Percentiles rank a stretch among this genome's conserved stretches.
phyloP scores from a whole-genome alignment of 2,113 vertebrate species.

The Sterna hirundo region DNA sequence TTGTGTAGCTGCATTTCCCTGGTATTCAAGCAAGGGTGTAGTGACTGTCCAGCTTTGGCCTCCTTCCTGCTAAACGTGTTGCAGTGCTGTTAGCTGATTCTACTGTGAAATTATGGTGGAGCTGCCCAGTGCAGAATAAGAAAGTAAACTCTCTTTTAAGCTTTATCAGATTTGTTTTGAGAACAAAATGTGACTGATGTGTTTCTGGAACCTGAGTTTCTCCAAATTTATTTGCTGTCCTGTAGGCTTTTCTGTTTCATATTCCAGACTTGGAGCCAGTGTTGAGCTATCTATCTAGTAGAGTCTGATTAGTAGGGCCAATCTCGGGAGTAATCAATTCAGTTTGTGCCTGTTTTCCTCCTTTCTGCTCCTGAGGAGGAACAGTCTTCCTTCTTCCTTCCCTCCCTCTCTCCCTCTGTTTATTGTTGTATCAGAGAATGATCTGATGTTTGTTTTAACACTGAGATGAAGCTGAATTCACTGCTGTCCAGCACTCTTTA shows the following conservation, averaged over 20 bases:
- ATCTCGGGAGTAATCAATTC: background rate
- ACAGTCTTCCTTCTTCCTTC: background rate
- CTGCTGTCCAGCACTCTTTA: conserved; percentile 11
- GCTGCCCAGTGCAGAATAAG: background rate
- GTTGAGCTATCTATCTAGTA: background rate
- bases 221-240: background rate
- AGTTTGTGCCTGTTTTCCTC: background rate
- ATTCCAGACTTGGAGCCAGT: background rate
- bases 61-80: background rate
- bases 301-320: background rate
- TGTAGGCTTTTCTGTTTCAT: background rate
- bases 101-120: background rate
- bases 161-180: background rate
- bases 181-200: background rate
- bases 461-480: conserved; percentile 53
- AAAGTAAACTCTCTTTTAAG: background rate
- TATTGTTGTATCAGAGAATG: conserved; percentile 37
- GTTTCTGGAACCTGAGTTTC: background rate
- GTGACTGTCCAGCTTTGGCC: background rate
- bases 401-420: background rate
- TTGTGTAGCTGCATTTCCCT: background rate
- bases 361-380: background rate
- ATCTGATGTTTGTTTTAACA: conserved; percentile 59
- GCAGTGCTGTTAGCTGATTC: background rate
- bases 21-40: background rate